Percentiles rank a stretch among this genome's conserved stretches.
Conservation (phyloP, 2,797 vertebrate species). For the Ibycter americanus region DNA sequence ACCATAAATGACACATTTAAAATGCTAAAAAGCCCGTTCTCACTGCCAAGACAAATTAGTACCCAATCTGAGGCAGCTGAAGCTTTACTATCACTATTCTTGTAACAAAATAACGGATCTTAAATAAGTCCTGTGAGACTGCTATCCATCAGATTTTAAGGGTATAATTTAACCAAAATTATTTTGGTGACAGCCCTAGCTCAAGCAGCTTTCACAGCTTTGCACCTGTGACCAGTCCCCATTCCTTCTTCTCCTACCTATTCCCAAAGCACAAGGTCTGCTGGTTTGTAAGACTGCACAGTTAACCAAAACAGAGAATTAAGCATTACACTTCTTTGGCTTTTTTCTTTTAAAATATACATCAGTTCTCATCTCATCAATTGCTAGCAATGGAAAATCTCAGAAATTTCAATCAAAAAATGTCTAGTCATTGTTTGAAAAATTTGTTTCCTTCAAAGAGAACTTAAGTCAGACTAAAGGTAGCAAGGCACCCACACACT, state of each 20-base stretch:
- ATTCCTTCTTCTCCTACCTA: not conserved
- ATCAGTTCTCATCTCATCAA: not conserved
- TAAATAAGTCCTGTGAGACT: not conserved
- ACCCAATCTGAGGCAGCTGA: fast-evolving
- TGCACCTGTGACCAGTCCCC: not conserved
- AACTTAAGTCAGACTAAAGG: fast-evolving
- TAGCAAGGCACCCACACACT: not conserved
- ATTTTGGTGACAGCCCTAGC: not conserved
- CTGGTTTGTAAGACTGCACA: not conserved
- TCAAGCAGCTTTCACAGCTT: not conserved
- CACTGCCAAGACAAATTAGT: not conserved
- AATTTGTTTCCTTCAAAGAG: not conserved
- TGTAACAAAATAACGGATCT: not conserved
- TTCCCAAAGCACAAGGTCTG: not conserved
- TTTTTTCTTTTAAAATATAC: not conserved
- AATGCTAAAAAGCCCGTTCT: not conserved
- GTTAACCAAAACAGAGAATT: not conserved
- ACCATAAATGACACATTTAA: not conserved
- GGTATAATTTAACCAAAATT: not conserved
- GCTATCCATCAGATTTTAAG: not conserved
- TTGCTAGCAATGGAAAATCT: not conserved
- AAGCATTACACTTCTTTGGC: not conserved
- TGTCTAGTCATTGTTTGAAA: not conserved
- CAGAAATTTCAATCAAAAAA: not conserved
- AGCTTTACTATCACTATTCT: not conserved